These are phyloP conservation scores for Drosophila gunungcola DNA, from an alignment of 1,140 invertebrate genomes.

Conservation along the genomic window DNA sequence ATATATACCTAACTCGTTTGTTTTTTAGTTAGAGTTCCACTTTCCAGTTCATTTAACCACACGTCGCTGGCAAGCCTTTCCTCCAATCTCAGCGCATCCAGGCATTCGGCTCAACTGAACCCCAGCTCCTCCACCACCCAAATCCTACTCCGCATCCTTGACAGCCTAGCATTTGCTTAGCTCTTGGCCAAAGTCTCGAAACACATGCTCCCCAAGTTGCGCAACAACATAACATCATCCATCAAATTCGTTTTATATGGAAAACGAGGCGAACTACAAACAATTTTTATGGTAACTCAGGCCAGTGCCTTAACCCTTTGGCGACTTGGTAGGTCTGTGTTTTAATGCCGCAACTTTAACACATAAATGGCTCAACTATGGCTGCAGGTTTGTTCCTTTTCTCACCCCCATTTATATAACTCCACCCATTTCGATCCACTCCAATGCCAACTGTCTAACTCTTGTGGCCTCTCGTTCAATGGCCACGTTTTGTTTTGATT, in stretches of 20 bases:
- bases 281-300: conserved; percentile 59
- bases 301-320: conserved; percentile 59
- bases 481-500: conserved; percentile 48
- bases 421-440: conserved; percentile 4
- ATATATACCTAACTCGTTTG: conserved; percentile 1
- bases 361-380: conserved; percentile 42
- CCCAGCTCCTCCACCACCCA: conserved; percentile 5
- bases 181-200: conserved; percentile 65
- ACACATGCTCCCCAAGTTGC: conserved; percentile 79
- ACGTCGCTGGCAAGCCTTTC: conserved; percentile 25
- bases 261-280: conserved; percentile 63
- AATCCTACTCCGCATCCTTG: conserved; percentile 9
- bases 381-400: conserved; percentile 19
- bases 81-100: conserved; percentile 69
- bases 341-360: conserved; percentile 72
- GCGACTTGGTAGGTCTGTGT: conserved; percentile 31
- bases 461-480: conserved; percentile 32
- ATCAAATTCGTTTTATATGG: conserved; percentile 81
- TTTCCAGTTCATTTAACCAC: conserved; percentile 73
- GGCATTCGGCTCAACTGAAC: conserved; percentile 32
- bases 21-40: conserved; percentile 14
- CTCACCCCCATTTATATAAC: not conserved
- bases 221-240: conserved; percentile 77
- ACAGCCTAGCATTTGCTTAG: conserved; percentile 49
- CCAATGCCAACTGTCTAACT: conserved; percentile 33